Evolutionary conservation across 2,797 vertebrate species (phyloP), one percentile per base, ranked within the genome.

Genomic region (Cichlasoma orientale): DNA sequence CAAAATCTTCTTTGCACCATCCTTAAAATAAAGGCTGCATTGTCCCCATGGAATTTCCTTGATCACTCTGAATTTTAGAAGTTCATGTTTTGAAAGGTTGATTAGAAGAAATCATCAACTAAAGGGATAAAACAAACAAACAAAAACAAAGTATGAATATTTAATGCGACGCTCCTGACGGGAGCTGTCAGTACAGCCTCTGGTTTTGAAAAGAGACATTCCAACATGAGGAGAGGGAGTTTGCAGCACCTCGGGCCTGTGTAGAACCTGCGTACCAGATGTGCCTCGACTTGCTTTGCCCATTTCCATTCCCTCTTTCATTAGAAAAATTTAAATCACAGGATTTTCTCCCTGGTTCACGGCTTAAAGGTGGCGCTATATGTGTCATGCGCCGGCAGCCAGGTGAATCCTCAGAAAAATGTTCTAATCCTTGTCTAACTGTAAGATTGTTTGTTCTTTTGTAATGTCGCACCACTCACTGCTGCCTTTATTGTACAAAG

Each of bases 241-340:
- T 63, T 85, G 86, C 14, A 79, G 79, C 81, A 90, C 90, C 85
- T 89, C 80, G 5, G 90, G 90, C 86, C 84, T 81, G 70, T 52
- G 80, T 47, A 7, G 57, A 86, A 87, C 86, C 92, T 90, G 91
- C 14, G 33, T 82, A 74, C 88, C 92, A 92, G 89, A 92, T 94
- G 92, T 93, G 92, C 74, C 86, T 82, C 7, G 61, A 91, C 92
- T 89, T 89, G 93, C 79, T 88, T 61, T 72, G 52, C 78, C 79
- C 58, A 33, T 72, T 66, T 80, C 33, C 53, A 33, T 85, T 83
- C 79, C 52, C 81, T 80, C 78, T 78, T 80, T 89, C 55, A 57
- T 86, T 79, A 74, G 54, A 79, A 33, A 58, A 41, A 50, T 56
- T 59, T 68, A 78, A 85, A 78, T 31, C 50, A 33, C 23, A 72